A percentile compares a stretch with the other conserved stretches of the same genome.
Conservation (phyloP, 2,888 invertebrate genomes). For the Neelides folsomi region DNA sequence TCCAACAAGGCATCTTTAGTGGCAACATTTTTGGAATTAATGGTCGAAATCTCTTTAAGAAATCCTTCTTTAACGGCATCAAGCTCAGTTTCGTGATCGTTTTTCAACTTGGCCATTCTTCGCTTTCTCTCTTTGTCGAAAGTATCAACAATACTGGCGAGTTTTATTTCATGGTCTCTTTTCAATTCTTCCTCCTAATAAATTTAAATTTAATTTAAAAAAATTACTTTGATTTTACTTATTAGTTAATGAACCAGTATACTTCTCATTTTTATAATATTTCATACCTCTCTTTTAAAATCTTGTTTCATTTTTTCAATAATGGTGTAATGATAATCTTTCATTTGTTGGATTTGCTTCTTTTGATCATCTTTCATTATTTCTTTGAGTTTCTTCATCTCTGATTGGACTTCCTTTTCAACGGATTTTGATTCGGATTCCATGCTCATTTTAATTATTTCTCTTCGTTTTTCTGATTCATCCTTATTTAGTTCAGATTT, state of each 20-base stretch:
- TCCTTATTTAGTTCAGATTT: no score
- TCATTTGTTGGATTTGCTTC: constrained; percentile 19
- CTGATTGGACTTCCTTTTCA: constrained; percentile 7
- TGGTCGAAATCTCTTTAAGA: no score
- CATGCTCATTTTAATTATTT: no score
- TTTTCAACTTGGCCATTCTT: constrained; percentile 9
- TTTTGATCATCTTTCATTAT: constrained; percentile 9
- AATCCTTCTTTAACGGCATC: no score
- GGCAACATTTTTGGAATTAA: no score
- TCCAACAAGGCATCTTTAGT: constrained; percentile 1
- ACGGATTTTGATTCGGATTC: constrained; percentile 5
- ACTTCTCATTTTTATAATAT: not conserved
- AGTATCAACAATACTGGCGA: not conserved
- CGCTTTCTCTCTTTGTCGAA: constrained; percentile 18
- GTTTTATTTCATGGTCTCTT: not conserved
- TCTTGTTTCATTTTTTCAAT: constrained; percentile 13
- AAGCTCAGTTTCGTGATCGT: constrained; percentile 11
- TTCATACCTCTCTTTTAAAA: no score
- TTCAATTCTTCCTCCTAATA: constrained; percentile 15
- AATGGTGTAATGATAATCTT: constrained; percentile 13
- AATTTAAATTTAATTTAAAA: constrained; percentile 14
- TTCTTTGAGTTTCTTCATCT: constrained; percentile 18
- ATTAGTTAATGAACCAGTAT: not conserved
- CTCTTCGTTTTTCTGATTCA: not conserved
- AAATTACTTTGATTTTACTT: not conserved